Percentiles rank a stretch among this genome's conserved stretches.
Evolutionary conservation across 2,113 vertebrate genomes (phyloP).

Genomic region (Fukomys damarensis): DNA sequence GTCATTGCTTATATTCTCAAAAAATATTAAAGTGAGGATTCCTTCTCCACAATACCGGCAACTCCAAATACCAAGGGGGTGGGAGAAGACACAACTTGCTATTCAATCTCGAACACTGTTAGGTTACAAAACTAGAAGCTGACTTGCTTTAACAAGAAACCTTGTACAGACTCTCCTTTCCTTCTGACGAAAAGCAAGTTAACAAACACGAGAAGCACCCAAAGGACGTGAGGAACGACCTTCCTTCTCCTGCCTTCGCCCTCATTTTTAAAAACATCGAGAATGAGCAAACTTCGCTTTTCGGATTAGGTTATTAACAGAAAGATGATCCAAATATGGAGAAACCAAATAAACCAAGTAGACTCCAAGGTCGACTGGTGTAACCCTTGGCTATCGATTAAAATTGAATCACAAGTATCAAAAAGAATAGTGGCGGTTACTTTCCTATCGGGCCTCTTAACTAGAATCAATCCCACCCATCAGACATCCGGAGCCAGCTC

Average conservation of each 20-base stretch:
- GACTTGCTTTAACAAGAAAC: neutral
- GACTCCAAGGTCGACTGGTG: neutral
- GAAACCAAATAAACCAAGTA: neutral
- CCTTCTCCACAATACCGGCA: neutral
- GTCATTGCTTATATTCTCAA: neutral
- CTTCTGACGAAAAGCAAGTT: neutral
- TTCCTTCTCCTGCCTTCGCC: no score
- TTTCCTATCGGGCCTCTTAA: neutral
- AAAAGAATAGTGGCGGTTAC: slow-evolving; percentile 31
- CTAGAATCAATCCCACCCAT: neutral
- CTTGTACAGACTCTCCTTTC: neutral
- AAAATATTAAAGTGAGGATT: neutral
- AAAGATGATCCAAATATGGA: neutral
- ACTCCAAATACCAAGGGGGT: neutral
- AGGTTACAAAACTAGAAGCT: neutral
- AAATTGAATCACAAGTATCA: neutral
- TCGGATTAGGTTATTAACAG: no score
- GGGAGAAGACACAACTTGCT: neutral
- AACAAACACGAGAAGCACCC: neutral
- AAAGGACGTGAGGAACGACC: neutral
- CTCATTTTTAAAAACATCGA: neutral
- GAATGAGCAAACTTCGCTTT: neutral
- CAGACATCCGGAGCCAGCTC: neutral
- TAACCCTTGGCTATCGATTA: neutral
- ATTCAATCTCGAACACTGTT: neutral